A percentile compares a stretch with the other conserved stretches of the same genome.
Evolutionary conservation across 2,113 vertebrate species (phyloP).

Genomic region (Cercopithecus mona): DNA sequence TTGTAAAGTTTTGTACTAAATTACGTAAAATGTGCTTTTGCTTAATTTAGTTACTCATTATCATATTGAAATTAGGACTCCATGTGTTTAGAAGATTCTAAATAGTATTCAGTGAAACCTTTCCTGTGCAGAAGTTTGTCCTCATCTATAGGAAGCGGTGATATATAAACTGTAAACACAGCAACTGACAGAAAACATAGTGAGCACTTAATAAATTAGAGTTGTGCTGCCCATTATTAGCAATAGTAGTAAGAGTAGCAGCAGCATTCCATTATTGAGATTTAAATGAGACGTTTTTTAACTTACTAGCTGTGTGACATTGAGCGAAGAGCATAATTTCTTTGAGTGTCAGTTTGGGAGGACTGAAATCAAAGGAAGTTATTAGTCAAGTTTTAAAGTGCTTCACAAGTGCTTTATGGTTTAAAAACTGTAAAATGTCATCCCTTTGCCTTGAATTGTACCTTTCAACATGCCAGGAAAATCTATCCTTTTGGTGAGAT

Average conservation of each 20-base stretch:
- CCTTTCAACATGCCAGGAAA: neutral
- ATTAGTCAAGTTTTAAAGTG: neutral
- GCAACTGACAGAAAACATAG: neutral
- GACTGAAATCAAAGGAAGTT: constrained; percentile 19
- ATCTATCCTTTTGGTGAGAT: neutral
- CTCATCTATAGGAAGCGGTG: neutral
- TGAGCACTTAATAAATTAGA: neutral
- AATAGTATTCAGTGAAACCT: neutral
- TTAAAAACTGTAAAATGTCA: constrained; percentile 40
- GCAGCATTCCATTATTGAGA: neutral
- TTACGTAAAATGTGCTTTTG: neutral
- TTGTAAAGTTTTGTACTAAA: neutral
- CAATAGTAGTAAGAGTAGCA: neutral
- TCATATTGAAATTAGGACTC: neutral
- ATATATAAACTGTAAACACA: neutral
- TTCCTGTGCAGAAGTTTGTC: neutral
- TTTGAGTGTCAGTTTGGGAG: constrained; percentile 18
- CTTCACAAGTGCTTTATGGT: neutral
- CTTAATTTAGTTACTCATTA: neutral
- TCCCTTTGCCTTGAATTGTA: neutral
- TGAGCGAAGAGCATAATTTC: neutral
- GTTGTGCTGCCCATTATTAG: neutral
- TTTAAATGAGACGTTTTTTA: constrained; percentile 6
- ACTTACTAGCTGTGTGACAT: neutral
- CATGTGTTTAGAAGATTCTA: neutral